phyloP scores from a whole-genome alignment of 1,140 invertebrate species.

The Cheumatopsyche charites region DNA sequence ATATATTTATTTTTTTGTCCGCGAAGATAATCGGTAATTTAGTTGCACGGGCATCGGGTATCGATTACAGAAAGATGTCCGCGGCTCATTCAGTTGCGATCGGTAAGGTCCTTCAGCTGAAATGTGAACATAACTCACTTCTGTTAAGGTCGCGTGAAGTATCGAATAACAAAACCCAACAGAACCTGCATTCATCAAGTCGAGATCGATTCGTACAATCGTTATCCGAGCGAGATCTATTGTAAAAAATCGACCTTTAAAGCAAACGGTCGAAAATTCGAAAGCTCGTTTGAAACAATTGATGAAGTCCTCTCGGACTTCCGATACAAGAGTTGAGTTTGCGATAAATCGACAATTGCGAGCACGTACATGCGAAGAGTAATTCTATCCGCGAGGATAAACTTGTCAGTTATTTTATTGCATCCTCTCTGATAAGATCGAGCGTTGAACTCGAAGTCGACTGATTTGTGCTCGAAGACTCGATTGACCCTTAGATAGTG shows the following conservation, averaged over 20 bases:
- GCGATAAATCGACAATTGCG: constrained; percentile 12
- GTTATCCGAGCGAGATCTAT: neutral
- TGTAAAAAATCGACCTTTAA: no score
- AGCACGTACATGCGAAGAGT: neutral
- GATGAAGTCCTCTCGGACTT: neutral
- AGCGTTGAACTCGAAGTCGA: neutral
- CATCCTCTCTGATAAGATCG: constrained; percentile 16
- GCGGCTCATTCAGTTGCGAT: constrained; percentile 34
- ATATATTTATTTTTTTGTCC: constrained; percentile 25
- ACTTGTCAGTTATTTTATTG: constrained; percentile 20
- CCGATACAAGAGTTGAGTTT: neutral
- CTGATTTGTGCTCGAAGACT: constrained; percentile 3
- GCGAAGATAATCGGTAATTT: constrained; percentile 19
- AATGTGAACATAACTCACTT: constrained; percentile 20
- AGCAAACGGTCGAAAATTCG: neutral
- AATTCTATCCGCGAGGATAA: constrained; percentile 14
- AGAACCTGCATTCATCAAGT: neutral
- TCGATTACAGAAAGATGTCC: constrained; percentile 34
- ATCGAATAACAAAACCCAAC: constrained; percentile 31
- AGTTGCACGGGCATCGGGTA: constrained; percentile 11
- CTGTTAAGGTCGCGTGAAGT: constrained; percentile 30
- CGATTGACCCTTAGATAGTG: constrained; percentile 4
- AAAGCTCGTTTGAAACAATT: no score
- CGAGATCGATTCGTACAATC: neutral
- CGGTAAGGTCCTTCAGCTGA: constrained; percentile 19